A percentile compares a stretch with the other conserved stretches of the same genome.
Evolutionary conservation across 2,113 vertebrate species (phyloP).

Genomic region (Mungos mungo): DNA sequence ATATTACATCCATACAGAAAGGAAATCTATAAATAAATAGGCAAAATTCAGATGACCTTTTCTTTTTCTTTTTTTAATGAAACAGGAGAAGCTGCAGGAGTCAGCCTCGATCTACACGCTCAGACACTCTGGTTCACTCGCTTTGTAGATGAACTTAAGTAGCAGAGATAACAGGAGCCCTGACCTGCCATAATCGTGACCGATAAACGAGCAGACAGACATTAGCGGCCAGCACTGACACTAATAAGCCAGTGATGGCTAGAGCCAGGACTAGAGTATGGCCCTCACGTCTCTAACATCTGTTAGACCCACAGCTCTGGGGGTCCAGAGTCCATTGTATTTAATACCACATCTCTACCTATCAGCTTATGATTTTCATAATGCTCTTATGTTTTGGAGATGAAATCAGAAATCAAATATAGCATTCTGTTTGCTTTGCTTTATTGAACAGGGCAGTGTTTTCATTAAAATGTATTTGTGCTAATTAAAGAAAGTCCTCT

Average conservation of each 20-base stretch:
- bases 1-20: background rate
- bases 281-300: background rate
- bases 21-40: background rate
- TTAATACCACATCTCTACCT: background rate
- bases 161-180: background rate
- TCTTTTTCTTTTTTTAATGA: background rate
- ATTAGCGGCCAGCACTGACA: background rate
- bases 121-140: background rate
- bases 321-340: background rate
- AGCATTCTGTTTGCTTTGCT: background rate
- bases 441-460: background rate
- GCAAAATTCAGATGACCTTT: background rate
- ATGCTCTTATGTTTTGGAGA: background rate
- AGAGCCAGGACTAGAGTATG: background rate
- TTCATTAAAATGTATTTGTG: conserved; percentile 41
- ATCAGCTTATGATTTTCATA: conserved; percentile 34
- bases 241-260: background rate
- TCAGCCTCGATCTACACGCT: background rate
- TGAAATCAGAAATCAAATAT: background rate
- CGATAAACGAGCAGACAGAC: background rate
- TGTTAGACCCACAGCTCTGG: background rate
- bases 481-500: conserved; percentile 44
- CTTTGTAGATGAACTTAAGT: background rate
- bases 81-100: background rate
- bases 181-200: background rate